Evolutionary conservation across 2,113 vertebrate genomes (phyloP).

Genomic region (Petaurus breviceps): DNA sequence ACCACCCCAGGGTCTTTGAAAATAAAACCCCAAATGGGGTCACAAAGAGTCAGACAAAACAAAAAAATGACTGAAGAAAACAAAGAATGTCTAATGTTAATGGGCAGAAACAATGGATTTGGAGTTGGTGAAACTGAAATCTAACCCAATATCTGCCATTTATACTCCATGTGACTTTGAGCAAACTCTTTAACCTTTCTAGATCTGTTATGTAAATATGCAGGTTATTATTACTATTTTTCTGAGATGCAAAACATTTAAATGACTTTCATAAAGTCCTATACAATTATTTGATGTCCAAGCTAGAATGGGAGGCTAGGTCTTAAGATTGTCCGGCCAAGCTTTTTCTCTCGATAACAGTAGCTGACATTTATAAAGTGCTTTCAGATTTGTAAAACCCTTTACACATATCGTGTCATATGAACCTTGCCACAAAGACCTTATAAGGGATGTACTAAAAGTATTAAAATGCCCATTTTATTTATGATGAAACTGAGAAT

Average conservation of each 20-base stretch:
- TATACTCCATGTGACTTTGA: neutral
- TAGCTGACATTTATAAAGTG: too few species aligned
- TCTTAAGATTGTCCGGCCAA: accelerated
- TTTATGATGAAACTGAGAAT: neutral
- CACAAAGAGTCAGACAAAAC: neutral
- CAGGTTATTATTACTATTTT: neutral
- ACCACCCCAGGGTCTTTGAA: neutral
- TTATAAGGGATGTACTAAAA: neutral
- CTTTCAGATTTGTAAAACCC: neutral
- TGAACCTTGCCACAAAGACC: neutral
- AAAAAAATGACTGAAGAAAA: too few species aligned
- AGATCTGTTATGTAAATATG: neutral
- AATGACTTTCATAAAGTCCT: neutral
- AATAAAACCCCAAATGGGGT: neutral
- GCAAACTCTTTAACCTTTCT: neutral
- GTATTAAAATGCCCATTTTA: neutral
- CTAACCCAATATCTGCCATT: neutral
- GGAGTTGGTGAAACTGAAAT: neutral
- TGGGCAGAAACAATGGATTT: neutral
- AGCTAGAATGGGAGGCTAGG: neutral
- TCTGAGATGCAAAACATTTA: neutral
- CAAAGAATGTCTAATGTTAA: too few species aligned
- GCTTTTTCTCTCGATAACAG: neutral
- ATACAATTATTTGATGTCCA: neutral
- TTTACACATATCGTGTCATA: neutral